Evolutionary conservation across 2,113 vertebrate species (phyloP).

Genomic region (Sturnus vulgaris): DNA sequence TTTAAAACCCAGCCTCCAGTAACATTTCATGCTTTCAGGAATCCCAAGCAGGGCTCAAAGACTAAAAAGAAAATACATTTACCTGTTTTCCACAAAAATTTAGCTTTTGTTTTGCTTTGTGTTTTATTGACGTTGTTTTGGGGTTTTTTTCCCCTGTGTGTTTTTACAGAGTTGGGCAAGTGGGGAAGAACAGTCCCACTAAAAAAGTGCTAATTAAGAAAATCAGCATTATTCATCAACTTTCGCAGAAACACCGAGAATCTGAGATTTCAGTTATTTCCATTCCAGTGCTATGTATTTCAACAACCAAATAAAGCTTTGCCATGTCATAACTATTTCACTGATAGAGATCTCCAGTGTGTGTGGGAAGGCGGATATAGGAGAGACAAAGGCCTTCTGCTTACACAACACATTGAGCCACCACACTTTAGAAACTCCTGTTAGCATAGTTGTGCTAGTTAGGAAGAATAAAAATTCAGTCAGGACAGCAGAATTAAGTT

Average conservation of each 20-base stretch:
- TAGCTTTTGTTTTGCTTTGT: background rate
- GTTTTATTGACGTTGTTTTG: background rate
- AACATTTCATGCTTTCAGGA: background rate
- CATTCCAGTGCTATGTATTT: background rate
- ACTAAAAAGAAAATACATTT: background rate
- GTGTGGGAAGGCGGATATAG: background rate
- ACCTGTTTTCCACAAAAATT: background rate
- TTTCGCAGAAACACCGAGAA: background rate
- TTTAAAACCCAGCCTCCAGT: background rate
- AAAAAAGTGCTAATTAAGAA: background rate
- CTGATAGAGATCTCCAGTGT: background rate
- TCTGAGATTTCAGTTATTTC: background rate
- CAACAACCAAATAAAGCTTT: background rate
- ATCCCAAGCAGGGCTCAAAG: background rate
- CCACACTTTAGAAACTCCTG: background rate
- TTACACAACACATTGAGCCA: slow-evolving; percentile 10
- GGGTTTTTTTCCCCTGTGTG: fast-evolving
- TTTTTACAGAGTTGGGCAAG: background rate
- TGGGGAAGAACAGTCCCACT: background rate
- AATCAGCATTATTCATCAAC: background rate
- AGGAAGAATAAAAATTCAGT: background rate
- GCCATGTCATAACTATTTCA: background rate
- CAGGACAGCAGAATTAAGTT: background rate
- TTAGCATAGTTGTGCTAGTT: background rate
- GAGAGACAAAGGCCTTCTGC: slow-evolving; percentile 25